Evolutionary conservation across 2,113 vertebrate genomes (phyloP).

Genomic region (Aegithalos caudatus): DNA sequence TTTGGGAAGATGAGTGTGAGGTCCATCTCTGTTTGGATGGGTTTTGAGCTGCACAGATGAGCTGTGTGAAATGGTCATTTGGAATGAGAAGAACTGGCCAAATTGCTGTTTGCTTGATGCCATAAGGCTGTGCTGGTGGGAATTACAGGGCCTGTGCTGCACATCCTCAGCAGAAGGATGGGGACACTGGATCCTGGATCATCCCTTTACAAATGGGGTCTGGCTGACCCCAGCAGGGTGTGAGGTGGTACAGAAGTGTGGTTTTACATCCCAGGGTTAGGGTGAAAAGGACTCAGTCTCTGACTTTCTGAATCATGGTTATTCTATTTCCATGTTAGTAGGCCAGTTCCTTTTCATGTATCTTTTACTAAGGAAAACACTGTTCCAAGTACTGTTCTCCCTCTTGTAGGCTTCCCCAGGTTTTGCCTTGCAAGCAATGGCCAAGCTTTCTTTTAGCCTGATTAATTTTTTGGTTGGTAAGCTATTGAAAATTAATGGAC

Average conservation of each 20-base stretch:
- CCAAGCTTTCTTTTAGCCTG: not conserved
- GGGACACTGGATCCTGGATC: not conserved
- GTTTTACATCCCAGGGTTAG: not conserved
- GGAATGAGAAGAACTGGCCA: not conserved
- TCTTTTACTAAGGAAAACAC: not conserved
- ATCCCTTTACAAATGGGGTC: fast-evolving
- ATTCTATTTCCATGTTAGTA: fast-evolving
- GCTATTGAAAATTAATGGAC: not conserved
- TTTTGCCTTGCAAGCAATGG: not conserved
- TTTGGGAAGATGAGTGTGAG: not conserved
- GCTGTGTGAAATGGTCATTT: not conserved
- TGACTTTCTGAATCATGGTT: not conserved
- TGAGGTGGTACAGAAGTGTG: not conserved
- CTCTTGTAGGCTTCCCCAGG: not conserved
- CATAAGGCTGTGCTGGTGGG: fast-evolving
- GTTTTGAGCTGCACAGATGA: not conserved
- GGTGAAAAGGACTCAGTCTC: not conserved
- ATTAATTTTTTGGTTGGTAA: not conserved
- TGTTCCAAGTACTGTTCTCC: not conserved
- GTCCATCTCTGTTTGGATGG: not conserved
- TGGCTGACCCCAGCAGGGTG: not conserved
- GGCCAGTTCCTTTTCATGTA: not conserved
- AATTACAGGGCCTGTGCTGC: not conserved
- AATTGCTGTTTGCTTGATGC: not conserved
- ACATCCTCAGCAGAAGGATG: not conserved